phyloP scores from a whole-genome alignment of 2,888 invertebrate species.

The Invenusta paracnida region DNA sequence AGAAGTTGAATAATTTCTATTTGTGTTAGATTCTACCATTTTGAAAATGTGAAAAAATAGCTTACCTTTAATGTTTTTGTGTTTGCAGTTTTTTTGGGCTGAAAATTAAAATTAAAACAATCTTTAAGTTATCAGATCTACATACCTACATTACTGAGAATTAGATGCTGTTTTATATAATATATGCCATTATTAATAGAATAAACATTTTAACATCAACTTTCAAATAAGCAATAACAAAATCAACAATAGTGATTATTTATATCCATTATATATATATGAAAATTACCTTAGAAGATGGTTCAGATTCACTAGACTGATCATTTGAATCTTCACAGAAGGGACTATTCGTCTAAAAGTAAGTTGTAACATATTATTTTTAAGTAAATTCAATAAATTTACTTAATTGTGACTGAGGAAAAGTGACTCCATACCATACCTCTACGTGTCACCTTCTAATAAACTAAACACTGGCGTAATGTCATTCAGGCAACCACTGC shows the following conservation, averaged over 20 bases:
- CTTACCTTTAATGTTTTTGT: no score
- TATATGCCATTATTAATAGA: background rate
- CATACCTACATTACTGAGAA: no score
- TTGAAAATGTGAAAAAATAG: no score
- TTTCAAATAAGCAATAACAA: background rate
- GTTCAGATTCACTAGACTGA: background rate
- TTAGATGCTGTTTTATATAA: background rate
- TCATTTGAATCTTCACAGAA: background rate
- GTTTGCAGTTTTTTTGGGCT: no score
- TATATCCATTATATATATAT: background rate
- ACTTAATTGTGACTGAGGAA: background rate
- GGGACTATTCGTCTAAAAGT: background rate
- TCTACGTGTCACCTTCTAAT: background rate
- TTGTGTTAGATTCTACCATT: no score
- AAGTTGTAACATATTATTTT: background rate
- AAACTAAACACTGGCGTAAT: background rate
- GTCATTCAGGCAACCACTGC: background rate
- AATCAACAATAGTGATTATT: background rate
- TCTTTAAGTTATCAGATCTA: no score
- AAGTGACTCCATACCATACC: background rate
- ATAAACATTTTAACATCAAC: background rate
- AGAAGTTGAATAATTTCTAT: no score
- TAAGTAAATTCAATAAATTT: background rate
- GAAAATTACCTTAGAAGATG: background rate
- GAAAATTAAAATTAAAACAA: no score